Percentiles rank a stretch among this genome's conserved stretches.
Conservation (phyloP, 2,888 invertebrate species). For the Pyralis farinalis region DNA sequence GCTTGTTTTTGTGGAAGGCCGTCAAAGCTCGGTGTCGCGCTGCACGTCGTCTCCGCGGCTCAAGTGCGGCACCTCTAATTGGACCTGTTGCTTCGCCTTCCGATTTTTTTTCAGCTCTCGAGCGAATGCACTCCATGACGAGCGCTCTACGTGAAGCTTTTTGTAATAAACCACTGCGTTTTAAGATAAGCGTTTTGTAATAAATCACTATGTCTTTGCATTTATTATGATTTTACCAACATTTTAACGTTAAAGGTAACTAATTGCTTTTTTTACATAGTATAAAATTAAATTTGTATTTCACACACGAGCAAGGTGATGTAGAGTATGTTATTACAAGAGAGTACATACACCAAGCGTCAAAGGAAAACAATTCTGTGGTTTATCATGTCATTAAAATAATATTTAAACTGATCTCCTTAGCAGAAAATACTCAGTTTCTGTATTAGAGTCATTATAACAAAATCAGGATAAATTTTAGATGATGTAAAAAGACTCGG, state of each 20-base stretch:
- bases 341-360: too few relatives aligned
- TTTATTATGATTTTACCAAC: conserved; percentile 19
- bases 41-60: conserved; percentile 51
- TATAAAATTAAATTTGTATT: too few relatives aligned
- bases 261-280: too few relatives aligned
- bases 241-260: too few relatives aligned
- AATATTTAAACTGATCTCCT: too few relatives aligned
- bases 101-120: conserved; percentile 52
- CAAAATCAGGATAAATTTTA: too few relatives aligned
- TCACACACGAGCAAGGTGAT: background rate
- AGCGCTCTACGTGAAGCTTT: conserved; percentile 60
- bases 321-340: too few relatives aligned
- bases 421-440: too few relatives aligned
- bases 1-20: conserved; percentile 63
- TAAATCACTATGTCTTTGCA: conserved; percentile 27
- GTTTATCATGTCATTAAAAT: too few relatives aligned
- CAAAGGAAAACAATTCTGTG: too few relatives aligned
- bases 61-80: conserved; percentile 72
- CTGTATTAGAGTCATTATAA: too few relatives aligned
- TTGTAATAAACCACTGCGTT: conserved; percentile 46
- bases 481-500: too few relatives aligned
- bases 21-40: conserved; percentile 71
- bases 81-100: conserved; percentile 75
- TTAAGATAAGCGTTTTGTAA: conserved; percentile 59
- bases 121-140: conserved; percentile 52